A percentile compares a stretch with the other conserved stretches of the same genome.
Conservation (phyloP, 2,113 vertebrate species). For the Cynocephalus volans region DNA sequence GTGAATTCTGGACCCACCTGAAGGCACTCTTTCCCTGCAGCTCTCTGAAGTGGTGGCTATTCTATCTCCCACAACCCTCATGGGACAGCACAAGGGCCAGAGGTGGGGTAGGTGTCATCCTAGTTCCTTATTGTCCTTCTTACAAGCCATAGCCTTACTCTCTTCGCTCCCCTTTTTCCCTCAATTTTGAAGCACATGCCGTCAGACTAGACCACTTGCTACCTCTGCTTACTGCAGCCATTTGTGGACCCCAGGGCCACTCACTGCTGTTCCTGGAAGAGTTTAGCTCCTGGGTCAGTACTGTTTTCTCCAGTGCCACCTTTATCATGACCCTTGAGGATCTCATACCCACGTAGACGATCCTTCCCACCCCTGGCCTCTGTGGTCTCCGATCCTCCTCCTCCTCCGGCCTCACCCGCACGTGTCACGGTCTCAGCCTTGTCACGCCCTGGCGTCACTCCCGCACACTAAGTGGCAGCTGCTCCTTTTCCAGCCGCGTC, state of each 20-base stretch:
- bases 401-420: not conserved
- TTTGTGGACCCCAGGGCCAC: not conserved
- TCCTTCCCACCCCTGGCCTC: not conserved
- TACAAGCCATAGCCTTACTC: not conserved
- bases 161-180: not conserved
- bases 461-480: not conserved
- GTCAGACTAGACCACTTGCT: not conserved
- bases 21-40: not conserved
- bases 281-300: not conserved
- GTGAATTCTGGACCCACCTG: not conserved
- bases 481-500: not conserved
- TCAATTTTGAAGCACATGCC: not conserved
- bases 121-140: not conserved
- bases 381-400: not conserved
- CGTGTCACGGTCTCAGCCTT: not conserved
- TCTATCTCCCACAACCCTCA: not conserved
- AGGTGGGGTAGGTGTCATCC: not conserved
- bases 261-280: not conserved
- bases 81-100: too few relatives aligned
- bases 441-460: not conserved
- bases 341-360: not conserved
- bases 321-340: not conserved
- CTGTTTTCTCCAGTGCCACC: not conserved
- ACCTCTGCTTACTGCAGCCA: not conserved
- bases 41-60: not conserved